These are phyloP conservation scores for Plagodis dolabraria DNA, from an alignment of 2,888 invertebrate genomes.

Conservation along the genomic window DNA sequence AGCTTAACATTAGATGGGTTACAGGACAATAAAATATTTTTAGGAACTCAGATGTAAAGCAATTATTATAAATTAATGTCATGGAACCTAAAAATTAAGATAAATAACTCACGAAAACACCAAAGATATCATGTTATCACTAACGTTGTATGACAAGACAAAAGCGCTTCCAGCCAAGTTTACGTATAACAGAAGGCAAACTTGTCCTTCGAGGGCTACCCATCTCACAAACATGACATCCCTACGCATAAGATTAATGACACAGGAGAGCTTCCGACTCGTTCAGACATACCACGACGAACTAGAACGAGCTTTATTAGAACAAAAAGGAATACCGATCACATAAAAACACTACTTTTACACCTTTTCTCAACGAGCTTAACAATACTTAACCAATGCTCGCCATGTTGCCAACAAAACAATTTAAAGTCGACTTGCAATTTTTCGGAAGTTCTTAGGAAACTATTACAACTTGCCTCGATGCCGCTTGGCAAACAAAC, in stretches of 20 bases:
- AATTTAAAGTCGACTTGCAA: constrained; percentile 20
- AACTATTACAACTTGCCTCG: constrained; percentile 32
- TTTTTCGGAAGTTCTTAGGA: constrained; percentile 26
- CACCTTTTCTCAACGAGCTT: constrained; percentile 2
- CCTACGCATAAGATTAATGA: constrained; percentile 25
- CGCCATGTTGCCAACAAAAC: constrained; percentile 18
- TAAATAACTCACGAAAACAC: neutral
- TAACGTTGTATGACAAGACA: constrained; percentile 14
- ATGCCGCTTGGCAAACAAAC: constrained; percentile 19
- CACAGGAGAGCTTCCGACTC: constrained; percentile 12
- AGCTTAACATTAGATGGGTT: too few relatives aligned
- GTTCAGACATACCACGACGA: constrained; percentile 8
- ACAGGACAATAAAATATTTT: too few relatives aligned
- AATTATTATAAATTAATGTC: too few relatives aligned
- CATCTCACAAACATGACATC: constrained; percentile 18
- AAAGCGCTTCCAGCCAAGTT: constrained; percentile 17
- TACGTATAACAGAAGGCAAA: constrained; percentile 14
- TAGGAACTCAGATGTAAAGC: too few relatives aligned
- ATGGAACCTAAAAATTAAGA: neutral
- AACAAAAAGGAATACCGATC: too few relatives aligned
- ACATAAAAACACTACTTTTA: neutral
- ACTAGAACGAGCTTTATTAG: neutral
- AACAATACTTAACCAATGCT: neutral
- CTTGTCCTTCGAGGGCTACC: constrained; percentile 18
- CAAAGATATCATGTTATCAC: neutral